A percentile compares a stretch with the other conserved stretches of the same genome.
These are phyloP conservation scores for Corvus moneduloides DNA, from an alignment of 2,113 vertebrate genomes.

Conservation along the genomic window DNA sequence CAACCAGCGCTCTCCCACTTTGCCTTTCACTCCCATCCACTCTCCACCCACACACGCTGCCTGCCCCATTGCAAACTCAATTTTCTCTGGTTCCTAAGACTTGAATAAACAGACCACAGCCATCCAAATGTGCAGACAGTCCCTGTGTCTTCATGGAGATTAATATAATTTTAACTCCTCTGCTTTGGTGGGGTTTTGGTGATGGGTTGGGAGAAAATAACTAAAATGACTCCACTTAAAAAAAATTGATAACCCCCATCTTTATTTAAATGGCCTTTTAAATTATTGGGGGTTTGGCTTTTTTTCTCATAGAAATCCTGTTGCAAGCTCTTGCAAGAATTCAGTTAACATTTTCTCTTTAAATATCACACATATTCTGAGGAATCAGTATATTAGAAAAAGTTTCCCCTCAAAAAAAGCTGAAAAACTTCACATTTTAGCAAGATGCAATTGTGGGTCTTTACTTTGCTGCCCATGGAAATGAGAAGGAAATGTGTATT, in stretches of 20 bases:
- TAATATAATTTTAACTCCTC: not conserved
- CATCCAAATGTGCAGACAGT: not conserved
- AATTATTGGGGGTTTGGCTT: not conserved
- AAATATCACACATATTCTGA: not conserved
- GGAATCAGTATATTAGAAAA: not conserved
- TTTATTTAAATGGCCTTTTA: not conserved
- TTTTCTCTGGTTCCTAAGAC: not conserved
- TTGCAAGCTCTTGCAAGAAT: not conserved
- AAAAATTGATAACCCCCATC: not conserved
- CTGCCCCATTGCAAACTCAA: not conserved
- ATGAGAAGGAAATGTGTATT: not conserved
- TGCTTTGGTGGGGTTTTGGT: not conserved
- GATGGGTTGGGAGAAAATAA: not conserved
- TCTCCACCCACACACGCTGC: not conserved
- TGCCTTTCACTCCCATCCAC: not conserved
- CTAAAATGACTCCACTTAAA: not conserved
- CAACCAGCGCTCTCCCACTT: slow-evolving; percentile 6
- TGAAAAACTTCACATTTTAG: not conserved
- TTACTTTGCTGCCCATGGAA: not conserved
- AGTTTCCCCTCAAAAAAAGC: not conserved
- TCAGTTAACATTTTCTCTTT: not conserved
- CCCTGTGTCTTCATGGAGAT: not conserved
- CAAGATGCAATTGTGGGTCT: not conserved
- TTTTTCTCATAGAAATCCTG: not conserved
- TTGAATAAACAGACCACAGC: not conserved